Conservation (phyloP, 2,113 vertebrate genomes). For the Aleadryas rufinucha region DNA sequence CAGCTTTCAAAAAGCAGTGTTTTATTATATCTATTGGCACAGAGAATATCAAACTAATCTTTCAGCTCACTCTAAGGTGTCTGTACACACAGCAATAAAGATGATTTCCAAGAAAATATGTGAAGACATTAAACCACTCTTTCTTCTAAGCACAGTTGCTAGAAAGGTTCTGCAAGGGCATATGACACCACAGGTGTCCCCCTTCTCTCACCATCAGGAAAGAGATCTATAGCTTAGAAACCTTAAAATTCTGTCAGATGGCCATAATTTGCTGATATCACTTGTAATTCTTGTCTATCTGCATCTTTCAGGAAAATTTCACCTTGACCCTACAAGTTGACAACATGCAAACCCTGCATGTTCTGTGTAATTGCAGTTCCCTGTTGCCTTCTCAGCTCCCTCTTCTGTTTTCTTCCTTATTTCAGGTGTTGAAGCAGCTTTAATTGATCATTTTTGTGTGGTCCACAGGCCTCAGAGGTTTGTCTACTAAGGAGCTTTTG, state of each 20-base stretch:
- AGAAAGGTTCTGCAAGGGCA: not conserved
- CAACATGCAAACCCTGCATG: not conserved
- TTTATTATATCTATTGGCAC: not conserved
- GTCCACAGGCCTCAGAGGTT: not conserved
- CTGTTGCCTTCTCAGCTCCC: not conserved
- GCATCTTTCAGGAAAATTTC: not conserved
- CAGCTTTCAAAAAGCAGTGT: not conserved
- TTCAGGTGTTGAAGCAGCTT: not conserved
- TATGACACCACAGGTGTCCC: rapidly evolving
- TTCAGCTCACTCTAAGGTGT: not conserved
- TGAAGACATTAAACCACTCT: not conserved
- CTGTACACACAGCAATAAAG: not conserved
- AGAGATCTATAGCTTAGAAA: not conserved
- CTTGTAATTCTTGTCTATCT: not conserved
- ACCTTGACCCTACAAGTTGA: not conserved
- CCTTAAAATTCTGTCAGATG: not conserved
- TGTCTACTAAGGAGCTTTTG: not conserved
- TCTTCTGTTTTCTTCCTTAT: not conserved
- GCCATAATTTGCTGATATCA: not conserved
- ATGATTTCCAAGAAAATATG: not conserved
- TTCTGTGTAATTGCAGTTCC: not conserved
- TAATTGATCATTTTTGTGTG: not conserved
- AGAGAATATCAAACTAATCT: not conserved
- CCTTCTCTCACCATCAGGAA: not conserved
- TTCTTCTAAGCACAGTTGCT: not conserved